Base-by-base conservation (phyloP, 2,797 vertebrate genomes). In the Peromyscus eremicus region DNA sequence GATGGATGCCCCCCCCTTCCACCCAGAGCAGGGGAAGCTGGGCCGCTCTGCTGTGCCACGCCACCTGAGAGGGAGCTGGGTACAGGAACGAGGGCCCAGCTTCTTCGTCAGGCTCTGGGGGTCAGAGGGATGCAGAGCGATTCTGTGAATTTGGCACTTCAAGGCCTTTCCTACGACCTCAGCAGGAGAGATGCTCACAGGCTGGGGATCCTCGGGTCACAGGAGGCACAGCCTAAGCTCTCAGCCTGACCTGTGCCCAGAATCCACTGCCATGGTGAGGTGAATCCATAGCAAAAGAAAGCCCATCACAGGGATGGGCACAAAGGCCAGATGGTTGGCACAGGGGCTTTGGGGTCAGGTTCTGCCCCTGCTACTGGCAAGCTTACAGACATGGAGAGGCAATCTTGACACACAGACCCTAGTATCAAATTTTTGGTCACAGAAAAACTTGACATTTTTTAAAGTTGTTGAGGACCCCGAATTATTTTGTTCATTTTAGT, bases 181-280 rank as follows among this genome's bases (percentile, higher is more conserved):
- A 5, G 75, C 34, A 5, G 2, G 6, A 0, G 6, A 0, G 81
- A 7, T 0, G 57, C 64, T 73, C 9, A 37, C 0, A 13, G 34
- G 11, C 11, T 23, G 29, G 14, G 75, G 60, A 62, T 14, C 62
- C 83, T 64, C 0, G 8, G 81, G 68, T 62, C 40, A 34, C 43
- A 25, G 68, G 17, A 34, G 62, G 32, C n/a, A 29, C 4, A 1
- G 2, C 57, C 37, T 19, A 12, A 25, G 29, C 87, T 75, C 40
- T 49, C 46, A 40, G n/a, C 37, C 70, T 60, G 52, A 43, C n/a
- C 27, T 52, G 32, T 32, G 70, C 17, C 52, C 8, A 37, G 70
- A 29, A 19, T 71, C 86, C 16, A 12, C 0, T 6, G 52, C 25
- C 5, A 37, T 2, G 64, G 34, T 0, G 1, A 11, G 55, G 84